These are phyloP conservation scores for Malurus splendens DNA, from an alignment of 2,797 vertebrate genomes.

Conservation along the genomic window DNA sequence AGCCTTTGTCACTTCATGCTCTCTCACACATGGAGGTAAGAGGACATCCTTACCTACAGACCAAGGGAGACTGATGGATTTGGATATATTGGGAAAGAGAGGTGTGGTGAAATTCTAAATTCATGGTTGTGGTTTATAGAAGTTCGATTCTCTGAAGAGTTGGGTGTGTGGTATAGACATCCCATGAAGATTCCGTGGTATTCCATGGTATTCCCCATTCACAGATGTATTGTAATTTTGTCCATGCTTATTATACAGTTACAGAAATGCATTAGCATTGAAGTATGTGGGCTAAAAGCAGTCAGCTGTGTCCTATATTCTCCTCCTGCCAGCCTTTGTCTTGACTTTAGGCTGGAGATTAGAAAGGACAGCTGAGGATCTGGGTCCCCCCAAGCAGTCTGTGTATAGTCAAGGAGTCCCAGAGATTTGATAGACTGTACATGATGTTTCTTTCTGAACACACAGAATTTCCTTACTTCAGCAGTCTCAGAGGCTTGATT, in stretches of 20 bases:
- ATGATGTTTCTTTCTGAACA: background rate
- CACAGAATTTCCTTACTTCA: background rate
- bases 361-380: slow-evolving; percentile 20
- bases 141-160: background rate
- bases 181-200: background rate
- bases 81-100: background rate
- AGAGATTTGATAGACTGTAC: background rate
- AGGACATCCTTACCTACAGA: background rate
- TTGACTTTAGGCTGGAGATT: background rate
- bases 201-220: background rate
- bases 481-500: background rate
- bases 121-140: background rate
- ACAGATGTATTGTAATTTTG: background rate
- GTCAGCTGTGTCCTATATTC: background rate
- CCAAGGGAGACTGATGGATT: background rate
- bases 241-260: background rate
- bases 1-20: background rate
- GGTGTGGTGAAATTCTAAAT: background rate
- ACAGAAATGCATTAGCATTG: background rate
- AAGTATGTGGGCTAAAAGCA: background rate
- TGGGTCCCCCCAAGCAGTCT: background rate
- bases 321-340: slow-evolving; percentile 7
- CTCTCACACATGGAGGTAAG: background rate
- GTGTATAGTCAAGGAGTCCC: background rate
- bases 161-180: background rate